Conservation (phyloP, 2,888 invertebrate species). For the Xestobium rufovillosum region DNA sequence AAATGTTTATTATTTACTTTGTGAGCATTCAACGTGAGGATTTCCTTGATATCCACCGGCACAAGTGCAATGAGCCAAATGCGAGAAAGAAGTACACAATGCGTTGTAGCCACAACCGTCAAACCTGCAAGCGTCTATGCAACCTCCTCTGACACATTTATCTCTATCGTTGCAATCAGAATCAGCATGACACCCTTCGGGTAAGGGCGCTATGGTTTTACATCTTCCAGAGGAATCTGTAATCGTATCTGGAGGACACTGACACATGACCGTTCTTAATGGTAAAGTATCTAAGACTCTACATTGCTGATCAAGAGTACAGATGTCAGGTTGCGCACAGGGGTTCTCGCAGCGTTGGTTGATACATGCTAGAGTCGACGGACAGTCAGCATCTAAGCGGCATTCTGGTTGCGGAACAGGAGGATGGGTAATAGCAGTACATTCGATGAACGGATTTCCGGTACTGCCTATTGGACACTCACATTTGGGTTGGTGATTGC, state of each 20-base stretch:
- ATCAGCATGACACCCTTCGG: slow-evolving; percentile 60
- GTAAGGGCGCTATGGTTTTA: slow-evolving; percentile 42
- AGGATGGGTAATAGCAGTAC: slow-evolving; percentile 36
- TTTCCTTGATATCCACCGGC: slow-evolving; percentile 71
- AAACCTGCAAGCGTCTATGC: slow-evolving; percentile 70
- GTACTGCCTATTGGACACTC: slow-evolving; percentile 64
- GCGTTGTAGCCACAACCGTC: slow-evolving; percentile 78
- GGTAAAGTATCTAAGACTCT: slow-evolving; percentile 71
- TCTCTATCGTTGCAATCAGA: slow-evolving; percentile 68
- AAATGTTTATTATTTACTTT: too few relatives aligned
- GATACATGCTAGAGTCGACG: slow-evolving; percentile 67
- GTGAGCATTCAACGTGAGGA: slow-evolving; percentile 68
- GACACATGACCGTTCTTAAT: slow-evolving; percentile 76
- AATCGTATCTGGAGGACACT: slow-evolving; percentile 75
- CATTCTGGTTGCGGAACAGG: slow-evolving; percentile 53
- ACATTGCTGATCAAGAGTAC: slow-evolving; percentile 71
- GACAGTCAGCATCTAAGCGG: slow-evolving; percentile 67
- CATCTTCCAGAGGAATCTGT: slow-evolving; percentile 68
- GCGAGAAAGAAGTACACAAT: slow-evolving; percentile 66
- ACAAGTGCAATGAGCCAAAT: slow-evolving; percentile 72
- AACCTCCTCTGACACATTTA: slow-evolving; percentile 63
- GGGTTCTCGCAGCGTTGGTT: slow-evolving; percentile 70
- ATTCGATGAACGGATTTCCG: slow-evolving; percentile 73
- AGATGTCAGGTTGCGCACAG: slow-evolving; percentile 63
- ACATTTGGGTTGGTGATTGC: slow-evolving; percentile 71